Evolutionary conservation across 2,888 invertebrate species (phyloP).

Genomic region (Erannis defoliaria): DNA sequence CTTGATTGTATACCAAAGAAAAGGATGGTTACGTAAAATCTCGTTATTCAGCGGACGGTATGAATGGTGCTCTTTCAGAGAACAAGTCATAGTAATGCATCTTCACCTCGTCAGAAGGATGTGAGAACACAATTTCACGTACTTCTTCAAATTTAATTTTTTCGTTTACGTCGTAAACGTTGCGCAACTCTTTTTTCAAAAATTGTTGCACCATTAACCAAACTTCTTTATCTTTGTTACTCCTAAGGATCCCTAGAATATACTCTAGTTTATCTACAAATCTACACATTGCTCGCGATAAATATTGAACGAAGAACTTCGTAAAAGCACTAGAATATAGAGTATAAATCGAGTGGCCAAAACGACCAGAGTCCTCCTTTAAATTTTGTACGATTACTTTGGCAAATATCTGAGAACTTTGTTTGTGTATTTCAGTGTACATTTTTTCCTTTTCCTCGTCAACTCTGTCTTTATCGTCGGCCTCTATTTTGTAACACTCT

Average conservation of each 20-base stretch:
- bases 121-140: slow-evolving; percentile 40
- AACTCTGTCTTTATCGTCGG: slow-evolving; percentile 13
- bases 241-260: slow-evolving; percentile 25
- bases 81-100: slow-evolving; percentile 47
- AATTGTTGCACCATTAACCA: slow-evolving; percentile 29
- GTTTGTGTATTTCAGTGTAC: slow-evolving; percentile 33
- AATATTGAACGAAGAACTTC: slow-evolving; percentile 18
- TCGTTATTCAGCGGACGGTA: background rate
- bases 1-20: too few relatives aligned
- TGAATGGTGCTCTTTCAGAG: slow-evolving; percentile 12
- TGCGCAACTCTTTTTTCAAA: slow-evolving; percentile 7
- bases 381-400: slow-evolving; percentile 41
- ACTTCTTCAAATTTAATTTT: slow-evolving; percentile 40
- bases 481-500: slow-evolving; percentile 23
- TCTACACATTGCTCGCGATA: slow-evolving; percentile 5
- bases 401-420: slow-evolving; percentile 44
- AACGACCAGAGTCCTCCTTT: slow-evolving; percentile 45
- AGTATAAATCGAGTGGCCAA: slow-evolving; percentile 41
- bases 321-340: slow-evolving; percentile 42
- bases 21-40: too few relatives aligned
- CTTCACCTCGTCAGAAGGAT: slow-evolving; percentile 49
- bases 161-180: slow-evolving; percentile 17
- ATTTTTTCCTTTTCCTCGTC: slow-evolving; percentile 17
- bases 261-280: slow-evolving; percentile 22
- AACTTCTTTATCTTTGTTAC: slow-evolving; percentile 33